Base-by-base conservation (phyloP, 2,797 vertebrate genomes). In the Crocodylus rhombifer region DNA sequence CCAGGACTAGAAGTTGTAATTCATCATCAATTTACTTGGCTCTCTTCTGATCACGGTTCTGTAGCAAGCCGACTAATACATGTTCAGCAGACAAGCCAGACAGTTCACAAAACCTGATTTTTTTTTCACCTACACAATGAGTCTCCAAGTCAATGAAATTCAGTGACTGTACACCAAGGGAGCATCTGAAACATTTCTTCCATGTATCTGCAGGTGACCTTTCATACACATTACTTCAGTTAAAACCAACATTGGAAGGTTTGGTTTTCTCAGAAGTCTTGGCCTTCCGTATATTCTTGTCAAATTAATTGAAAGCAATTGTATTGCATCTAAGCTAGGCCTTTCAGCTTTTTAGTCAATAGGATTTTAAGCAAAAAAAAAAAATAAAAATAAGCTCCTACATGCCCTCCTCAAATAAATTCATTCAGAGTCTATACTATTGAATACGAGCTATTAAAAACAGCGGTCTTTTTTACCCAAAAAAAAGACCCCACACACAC, bases 21-120 rank as follows among this genome's bases (percentile, higher is more conserved):
- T 82, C 82, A 86, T 89, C 64, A 62, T 42, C 57, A 58, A 80
- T 85, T 93, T 90, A 63, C 17, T 13, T 26, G 71, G 71, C 71
- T 88, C 33, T 60, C 14, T 63, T 95, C 88, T 86, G 69, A 89
- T 69, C 65, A 18, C 18, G 79, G 51, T 60, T 94, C 81, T 80
- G 55, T 25, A 17, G 69, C 80, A 86, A 57, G 56, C 74, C 80
- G 64, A 88, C 58, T 63, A 30, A 81, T 17, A 14, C 10, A 0
- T 28, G 9, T 69, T 79, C 3, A 4, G 69, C 57, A 86, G 25
- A 55, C 93, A 56, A 65, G 51, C 73, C 84, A 87, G 25, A 26
- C 28, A 17, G n/a, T 13, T 64, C 71, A 73, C 21, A 51, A 10
- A 82, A 77, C 14, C 20, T 21, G 3, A 1, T 1, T 82, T 16